Conservation (phyloP, 2,113 vertebrate genomes). For the Platysteira castanea region DNA sequence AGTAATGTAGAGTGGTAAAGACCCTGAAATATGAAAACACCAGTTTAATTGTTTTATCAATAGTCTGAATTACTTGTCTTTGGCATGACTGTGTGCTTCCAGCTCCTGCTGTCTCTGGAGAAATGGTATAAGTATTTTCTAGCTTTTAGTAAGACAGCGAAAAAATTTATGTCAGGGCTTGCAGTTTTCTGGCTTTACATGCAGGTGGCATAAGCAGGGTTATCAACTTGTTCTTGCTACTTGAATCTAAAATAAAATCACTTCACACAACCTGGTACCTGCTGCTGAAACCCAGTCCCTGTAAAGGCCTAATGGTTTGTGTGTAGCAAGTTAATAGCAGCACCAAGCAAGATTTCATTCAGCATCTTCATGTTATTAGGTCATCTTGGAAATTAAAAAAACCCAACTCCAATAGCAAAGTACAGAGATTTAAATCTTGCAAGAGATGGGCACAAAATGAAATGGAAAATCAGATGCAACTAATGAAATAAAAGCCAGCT, state of each 20-base stretch:
- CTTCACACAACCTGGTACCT: constrained; percentile 37
- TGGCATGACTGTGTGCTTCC: not conserved
- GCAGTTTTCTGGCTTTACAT: constrained; percentile 49
- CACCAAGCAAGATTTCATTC: not conserved
- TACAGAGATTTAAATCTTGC: not conserved
- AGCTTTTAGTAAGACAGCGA: constrained; percentile 19
- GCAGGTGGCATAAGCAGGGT: constrained; percentile 50
- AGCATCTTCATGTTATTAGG: not conserved
- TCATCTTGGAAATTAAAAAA: not conserved
- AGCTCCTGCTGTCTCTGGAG: not conserved
- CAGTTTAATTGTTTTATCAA: not conserved
- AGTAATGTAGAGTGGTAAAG: not conserved
- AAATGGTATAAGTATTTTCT: not conserved
- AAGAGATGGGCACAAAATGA: not conserved
- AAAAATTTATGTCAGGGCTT: constrained; percentile 48
- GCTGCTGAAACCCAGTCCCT: constrained; percentile 65
- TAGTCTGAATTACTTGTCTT: not conserved
- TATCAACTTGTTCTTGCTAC: constrained; percentile 62
- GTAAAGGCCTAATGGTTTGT: constrained; percentile 68
- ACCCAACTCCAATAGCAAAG: not conserved
- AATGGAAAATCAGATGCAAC: not conserved
- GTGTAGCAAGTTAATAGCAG: constrained; percentile 20
- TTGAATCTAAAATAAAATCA: constrained; percentile 72
- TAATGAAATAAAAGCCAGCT: not conserved
- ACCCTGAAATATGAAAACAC: not conserved